Conservation (phyloP, 2,113 vertebrate species). For the Nerophis ophidion region DNA sequence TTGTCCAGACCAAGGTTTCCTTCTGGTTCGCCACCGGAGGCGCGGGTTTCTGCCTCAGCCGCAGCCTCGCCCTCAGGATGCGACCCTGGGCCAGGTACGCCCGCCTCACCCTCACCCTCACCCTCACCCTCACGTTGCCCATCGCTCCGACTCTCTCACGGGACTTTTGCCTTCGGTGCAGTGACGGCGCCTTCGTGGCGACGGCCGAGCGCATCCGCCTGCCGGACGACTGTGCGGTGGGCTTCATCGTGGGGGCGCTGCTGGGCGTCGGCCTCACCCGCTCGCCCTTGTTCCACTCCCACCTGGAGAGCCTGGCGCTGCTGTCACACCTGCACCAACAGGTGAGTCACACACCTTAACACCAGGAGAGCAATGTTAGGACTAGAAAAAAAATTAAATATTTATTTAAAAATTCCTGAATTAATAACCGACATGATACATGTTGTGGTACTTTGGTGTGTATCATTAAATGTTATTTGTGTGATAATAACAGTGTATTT, state of each 20-base stretch:
- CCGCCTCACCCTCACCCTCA: background rate
- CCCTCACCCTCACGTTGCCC: too few species aligned
- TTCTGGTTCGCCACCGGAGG: slow-evolving; percentile 97
- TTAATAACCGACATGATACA: too few species aligned
- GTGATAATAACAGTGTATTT: too few species aligned
- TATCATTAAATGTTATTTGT: too few species aligned
- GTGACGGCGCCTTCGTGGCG: slow-evolving; percentile 82
- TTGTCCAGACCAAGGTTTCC: slow-evolving; percentile 76
- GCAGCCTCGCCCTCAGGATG: slow-evolving; percentile 87
- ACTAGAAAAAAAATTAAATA: background rate
- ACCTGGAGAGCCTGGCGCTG: slow-evolving; percentile 90
- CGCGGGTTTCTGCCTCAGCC: slow-evolving; percentile 90
- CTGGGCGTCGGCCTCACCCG: slow-evolving; percentile 81
- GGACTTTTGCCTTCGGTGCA: slow-evolving; percentile 24
- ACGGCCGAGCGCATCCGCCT: slow-evolving; percentile 87
- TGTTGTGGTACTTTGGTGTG: too few species aligned
- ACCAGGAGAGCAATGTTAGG: background rate
- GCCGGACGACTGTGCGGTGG: slow-evolving; percentile 87
- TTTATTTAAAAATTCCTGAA: too few species aligned
- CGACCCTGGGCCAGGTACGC: slow-evolving; percentile 88
- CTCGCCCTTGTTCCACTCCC: slow-evolving; percentile 87
- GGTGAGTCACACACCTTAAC: slow-evolving; percentile 75
- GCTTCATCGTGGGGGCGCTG: slow-evolving; percentile 86
- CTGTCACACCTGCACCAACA: slow-evolving; percentile 81
- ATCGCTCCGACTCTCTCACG: background rate